Evolutionary conservation across 2,888 invertebrate genomes (phyloP).

Genomic region (Alentia gelatinosa): DNA sequence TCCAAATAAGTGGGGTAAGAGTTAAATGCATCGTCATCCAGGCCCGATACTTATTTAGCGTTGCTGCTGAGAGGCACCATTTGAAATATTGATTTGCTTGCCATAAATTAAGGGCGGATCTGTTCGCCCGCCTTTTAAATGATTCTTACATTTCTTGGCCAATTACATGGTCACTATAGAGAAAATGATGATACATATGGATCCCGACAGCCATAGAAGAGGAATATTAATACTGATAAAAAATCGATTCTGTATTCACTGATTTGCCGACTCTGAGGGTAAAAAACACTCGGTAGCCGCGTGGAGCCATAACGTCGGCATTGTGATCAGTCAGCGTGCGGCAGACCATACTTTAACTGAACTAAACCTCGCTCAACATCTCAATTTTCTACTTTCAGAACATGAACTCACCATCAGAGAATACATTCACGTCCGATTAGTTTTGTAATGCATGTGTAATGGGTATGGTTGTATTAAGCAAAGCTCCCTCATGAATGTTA

Average conservation of each 20-base stretch:
- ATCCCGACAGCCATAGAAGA: background rate
- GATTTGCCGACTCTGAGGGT: background rate
- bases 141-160: background rate
- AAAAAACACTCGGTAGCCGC: background rate
- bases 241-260: slow-evolving; percentile 22
- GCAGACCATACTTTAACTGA: too few relatives aligned
- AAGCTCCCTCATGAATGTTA: too few relatives aligned
- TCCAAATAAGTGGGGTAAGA: background rate
- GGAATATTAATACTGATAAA: slow-evolving; percentile 6
- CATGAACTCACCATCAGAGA: too few relatives aligned
- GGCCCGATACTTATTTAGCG: background rate
- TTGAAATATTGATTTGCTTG: background rate
- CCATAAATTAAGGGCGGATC: background rate
- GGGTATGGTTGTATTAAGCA: too few relatives aligned
- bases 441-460: too few relatives aligned
- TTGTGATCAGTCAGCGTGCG: background rate
- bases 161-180: background rate
- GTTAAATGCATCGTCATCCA: background rate
- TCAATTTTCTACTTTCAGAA: too few relatives aligned
- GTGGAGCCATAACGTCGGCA: background rate
- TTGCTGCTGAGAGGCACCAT: background rate
- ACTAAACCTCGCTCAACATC: too few relatives aligned
- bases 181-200: background rate
- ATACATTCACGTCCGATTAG: too few relatives aligned
- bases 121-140: background rate